Conservation (phyloP, 2,113 vertebrate species). For the Odontesthes bonariensis region DNA sequence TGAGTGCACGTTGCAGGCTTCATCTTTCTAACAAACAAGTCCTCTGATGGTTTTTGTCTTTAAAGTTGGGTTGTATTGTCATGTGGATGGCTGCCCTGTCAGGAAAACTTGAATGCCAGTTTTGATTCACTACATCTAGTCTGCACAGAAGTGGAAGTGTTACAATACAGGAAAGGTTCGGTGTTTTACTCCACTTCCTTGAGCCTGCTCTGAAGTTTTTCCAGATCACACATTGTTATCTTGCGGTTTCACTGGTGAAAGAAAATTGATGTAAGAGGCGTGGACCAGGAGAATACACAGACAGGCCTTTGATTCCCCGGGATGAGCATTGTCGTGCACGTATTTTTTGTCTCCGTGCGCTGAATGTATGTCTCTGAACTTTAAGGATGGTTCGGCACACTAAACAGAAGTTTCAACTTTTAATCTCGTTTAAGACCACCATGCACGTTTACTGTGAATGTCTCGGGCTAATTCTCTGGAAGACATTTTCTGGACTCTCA, state of each 20-base stretch:
- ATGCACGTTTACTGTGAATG: neutral
- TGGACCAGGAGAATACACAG: constrained; percentile 55
- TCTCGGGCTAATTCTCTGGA: too few species aligned
- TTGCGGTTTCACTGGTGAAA: constrained; percentile 16
- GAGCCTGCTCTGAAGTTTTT: constrained; percentile 5
- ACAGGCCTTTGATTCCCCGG: constrained; percentile 18
- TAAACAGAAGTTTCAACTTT: neutral
- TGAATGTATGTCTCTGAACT: neutral
- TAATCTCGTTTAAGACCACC: neutral
- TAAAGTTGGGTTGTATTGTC: neutral
- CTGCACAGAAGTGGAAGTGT: neutral
- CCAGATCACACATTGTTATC: neutral
- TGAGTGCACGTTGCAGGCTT: neutral
- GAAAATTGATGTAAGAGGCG: constrained; percentile 57
- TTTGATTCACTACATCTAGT: neutral
- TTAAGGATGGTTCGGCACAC: neutral
- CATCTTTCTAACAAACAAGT: neutral
- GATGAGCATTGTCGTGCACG: neutral
- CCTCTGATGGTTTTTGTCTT: too few species aligned
- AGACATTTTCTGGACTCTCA: neutral
- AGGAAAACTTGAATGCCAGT: neutral
- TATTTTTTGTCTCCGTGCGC: neutral
- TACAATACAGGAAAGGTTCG: neutral
- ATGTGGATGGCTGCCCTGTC: neutral
- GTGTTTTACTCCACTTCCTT: neutral